Percentiles rank a stretch among this genome's conserved stretches.
Conservation (phyloP, 1,140 invertebrate species). For the Palaemon carinicauda region DNA sequence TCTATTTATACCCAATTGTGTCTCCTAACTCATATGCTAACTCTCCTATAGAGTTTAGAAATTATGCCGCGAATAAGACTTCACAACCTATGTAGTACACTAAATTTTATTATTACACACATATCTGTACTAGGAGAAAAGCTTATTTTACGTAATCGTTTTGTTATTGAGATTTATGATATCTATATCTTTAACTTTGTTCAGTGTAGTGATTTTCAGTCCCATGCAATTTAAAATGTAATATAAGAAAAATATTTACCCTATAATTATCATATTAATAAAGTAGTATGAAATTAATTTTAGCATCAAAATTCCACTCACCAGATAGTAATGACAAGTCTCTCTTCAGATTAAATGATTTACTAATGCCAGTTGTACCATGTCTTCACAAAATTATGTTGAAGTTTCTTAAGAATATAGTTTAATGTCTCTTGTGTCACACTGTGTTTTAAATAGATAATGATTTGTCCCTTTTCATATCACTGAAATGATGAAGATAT, state of each 20-base stretch:
- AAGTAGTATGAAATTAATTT: neutral
- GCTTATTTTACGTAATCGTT: neutral
- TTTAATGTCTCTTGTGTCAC: conserved; percentile 23
- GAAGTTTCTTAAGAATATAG: conserved; percentile 31
- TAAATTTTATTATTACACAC: too few relatives aligned
- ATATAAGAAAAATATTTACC: neutral
- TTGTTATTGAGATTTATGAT: neutral
- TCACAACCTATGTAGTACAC: too few relatives aligned
- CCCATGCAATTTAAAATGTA: neutral
- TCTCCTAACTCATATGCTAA: neutral
- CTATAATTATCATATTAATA: neutral
- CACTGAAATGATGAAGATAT: neutral
- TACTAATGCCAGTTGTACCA: conserved; percentile 18
- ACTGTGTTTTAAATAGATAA: conserved; percentile 13
- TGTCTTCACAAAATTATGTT: conserved; percentile 21
- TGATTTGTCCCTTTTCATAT: neutral
- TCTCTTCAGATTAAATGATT: conserved; percentile 27
- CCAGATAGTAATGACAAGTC: conserved; percentile 34
- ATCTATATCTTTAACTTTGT: neutral
- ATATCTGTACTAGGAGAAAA: too few relatives aligned
- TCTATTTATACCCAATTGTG: conserved; percentile 11
- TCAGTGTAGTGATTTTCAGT: neutral
- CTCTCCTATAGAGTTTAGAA: neutral
- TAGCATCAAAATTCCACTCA: conserved; percentile 17
- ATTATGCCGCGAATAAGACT: neutral